These are phyloP conservation scores for Dasyurus viverrinus DNA, from an alignment of 2,113 vertebrate genomes.

Conservation along the genomic window DNA sequence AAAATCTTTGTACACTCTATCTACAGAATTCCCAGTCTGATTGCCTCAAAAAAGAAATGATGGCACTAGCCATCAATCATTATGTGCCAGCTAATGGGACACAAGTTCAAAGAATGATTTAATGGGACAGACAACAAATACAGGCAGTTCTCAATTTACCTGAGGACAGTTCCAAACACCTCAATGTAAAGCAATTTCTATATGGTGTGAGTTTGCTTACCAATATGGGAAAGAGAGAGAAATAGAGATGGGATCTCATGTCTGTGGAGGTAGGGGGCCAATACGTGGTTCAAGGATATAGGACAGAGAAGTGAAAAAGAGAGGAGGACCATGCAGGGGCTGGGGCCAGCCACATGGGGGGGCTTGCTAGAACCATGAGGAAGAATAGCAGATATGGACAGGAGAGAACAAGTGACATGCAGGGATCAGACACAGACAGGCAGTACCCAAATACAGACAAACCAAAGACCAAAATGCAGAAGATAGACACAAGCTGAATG, in stretches of 20 bases:
- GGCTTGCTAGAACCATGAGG: not conserved
- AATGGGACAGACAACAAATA: not conserved
- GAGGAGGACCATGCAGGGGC: not conserved
- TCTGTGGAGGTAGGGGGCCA: not conserved
- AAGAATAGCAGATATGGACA: not conserved
- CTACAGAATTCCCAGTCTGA: not conserved
- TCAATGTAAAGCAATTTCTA: not conserved
- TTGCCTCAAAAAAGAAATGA: not conserved
- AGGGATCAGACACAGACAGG: too few species aligned
- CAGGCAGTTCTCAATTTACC: not conserved
- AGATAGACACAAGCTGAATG: not conserved
- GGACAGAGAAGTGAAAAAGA: not conserved
- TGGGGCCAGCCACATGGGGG: not conserved
- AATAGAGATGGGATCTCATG: not conserved
- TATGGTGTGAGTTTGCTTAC: not conserved
- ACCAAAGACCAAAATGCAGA: not conserved
- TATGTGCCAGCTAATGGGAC: too few species aligned
- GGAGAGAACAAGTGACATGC: too few species aligned
- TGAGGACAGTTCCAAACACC: not conserved
- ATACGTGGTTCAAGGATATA: not conserved
- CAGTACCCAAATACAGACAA: not conserved
- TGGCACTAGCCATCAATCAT: not conserved
- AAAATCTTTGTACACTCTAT: not conserved
- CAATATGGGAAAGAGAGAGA: not conserved
- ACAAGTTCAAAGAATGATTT: not conserved